These are phyloP conservation scores for Polydrusus cervinus DNA, from an alignment of 2,888 invertebrate genomes.

Conservation along the genomic window DNA sequence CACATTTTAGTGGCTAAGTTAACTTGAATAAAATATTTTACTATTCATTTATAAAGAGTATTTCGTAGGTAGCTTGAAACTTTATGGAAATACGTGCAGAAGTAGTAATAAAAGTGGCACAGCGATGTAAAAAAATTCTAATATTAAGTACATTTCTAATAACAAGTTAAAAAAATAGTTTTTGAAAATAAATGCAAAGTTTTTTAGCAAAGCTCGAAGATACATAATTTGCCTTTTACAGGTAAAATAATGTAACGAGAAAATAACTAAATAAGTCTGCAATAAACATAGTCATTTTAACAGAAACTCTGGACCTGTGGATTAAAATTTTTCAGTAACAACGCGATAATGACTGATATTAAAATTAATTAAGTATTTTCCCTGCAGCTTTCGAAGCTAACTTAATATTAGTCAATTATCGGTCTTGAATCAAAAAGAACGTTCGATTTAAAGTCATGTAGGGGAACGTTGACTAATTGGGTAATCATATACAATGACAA, in stretches of 20 bases:
- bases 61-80: too few relatives aligned
- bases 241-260: not conserved
- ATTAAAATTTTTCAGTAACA: conserved; percentile 17
- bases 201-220: not conserved
- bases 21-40: too few relatives aligned
- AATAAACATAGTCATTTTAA: conserved; percentile 10
- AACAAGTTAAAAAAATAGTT: too few relatives aligned
- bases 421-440: conserved; percentile 33
- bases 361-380: conserved; percentile 41
- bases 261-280: not conserved
- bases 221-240: not conserved
- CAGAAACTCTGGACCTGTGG: conserved; percentile 7
- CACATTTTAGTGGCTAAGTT: too few relatives aligned
- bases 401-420: conserved; percentile 44
- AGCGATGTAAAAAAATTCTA: too few relatives aligned
- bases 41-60: too few relatives aligned
- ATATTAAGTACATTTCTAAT: too few relatives aligned
- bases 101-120: too few relatives aligned
- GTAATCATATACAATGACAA: too few relatives aligned
- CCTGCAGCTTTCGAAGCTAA: conserved; percentile 22
- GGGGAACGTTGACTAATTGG: conserved; percentile 9
- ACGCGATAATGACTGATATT: conserved; percentile 42
- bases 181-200: too few relatives aligned
- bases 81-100: too few relatives aligned
- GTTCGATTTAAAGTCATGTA: conserved; percentile 24